Conservation (phyloP, 2,797 vertebrate genomes). For the Hydrolagus colliei region DNA sequence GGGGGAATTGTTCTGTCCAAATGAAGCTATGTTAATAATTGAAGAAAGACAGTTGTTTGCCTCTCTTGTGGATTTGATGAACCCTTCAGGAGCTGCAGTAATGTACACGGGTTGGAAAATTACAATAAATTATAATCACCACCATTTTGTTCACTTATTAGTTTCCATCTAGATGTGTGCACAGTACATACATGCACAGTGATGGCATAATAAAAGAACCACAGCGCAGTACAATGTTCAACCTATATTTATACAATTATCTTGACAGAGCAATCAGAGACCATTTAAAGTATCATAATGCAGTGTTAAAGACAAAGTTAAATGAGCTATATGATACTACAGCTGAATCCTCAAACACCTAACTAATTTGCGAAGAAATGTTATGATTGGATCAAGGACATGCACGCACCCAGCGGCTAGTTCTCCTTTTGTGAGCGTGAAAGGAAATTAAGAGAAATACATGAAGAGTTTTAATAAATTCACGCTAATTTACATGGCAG, state of each 20-base stretch:
- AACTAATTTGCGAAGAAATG: slow-evolving; percentile 29
- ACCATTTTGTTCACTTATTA: not conserved
- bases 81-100: not conserved
- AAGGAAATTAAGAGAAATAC: not conserved
- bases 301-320: slow-evolving; percentile 28
- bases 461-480: not conserved
- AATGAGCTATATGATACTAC: slow-evolving; percentile 27
- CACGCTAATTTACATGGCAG: not conserved
- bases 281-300: slow-evolving; percentile 29
- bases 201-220: slow-evolving; percentile 24
- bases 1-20: no score
- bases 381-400: not conserved
- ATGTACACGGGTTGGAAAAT: not conserved
- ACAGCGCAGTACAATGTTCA: slow-evolving; percentile 15
- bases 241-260: slow-evolving; percentile 31
- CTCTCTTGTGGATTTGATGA: not conserved
- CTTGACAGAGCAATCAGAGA: slow-evolving; percentile 32
- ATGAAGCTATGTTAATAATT: not conserved
- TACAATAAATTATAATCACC: slow-evolving; percentile 20
- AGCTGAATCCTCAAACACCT: slow-evolving; percentile 28
- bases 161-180: not conserved
- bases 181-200: slow-evolving; percentile 2
- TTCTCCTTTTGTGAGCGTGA: not conserved
- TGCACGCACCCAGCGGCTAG: no score
- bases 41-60: not conserved